Base-by-base conservation (phyloP, 2,888 invertebrate genomes). In the Drosophila mercatorum region DNA sequence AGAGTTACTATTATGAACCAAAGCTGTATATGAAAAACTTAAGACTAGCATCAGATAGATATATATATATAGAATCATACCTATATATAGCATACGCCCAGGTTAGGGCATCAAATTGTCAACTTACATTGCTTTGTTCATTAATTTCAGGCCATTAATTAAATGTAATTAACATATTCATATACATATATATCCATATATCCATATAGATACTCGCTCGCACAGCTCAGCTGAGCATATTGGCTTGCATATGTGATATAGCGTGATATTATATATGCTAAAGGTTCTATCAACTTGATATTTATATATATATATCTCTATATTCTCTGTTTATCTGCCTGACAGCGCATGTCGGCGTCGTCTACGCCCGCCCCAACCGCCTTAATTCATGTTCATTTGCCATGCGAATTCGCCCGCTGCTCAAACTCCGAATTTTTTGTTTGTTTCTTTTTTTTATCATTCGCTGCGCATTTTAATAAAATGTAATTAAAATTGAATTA, bases 401-500 rank as follows among this genome's bases (percentile, higher is more conserved):
- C 51, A 34, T 34, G 34, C 49, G 49, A 28, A 10, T 49, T 49
- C 10, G 10, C 10, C 10, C n/a, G 49, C 10, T 3, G 34, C 11
- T n/a, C 1, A 6, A 17, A 17, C 17, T 51, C 0, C 2, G 11
- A 34, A 34, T 34, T 17, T 51, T 31, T 17, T 17, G 17, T 17
- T 17, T 17, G 17, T 17, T 17, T 17, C 0, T 17, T 17, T 17
- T 17, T 17, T 11, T 31, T 11, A 51, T n/a, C 5, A n/a, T 34
- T 34, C 34, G 31, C n/a, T 34, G 51, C 34, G 34, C 51, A 17
- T 22, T 53, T 14, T 3, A 38, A 26, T 38, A 3, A 4, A 12
- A 3, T 26, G 12, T n/a, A 38, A 53, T 53, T 53, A 53, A 26
- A 38, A 38, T 14, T 26, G 14, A 26, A 53, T 53, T 38, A 53